Evolutionary conservation across 2,797 vertebrate genomes (phyloP).

Genomic region (Tinamus major): DNA sequence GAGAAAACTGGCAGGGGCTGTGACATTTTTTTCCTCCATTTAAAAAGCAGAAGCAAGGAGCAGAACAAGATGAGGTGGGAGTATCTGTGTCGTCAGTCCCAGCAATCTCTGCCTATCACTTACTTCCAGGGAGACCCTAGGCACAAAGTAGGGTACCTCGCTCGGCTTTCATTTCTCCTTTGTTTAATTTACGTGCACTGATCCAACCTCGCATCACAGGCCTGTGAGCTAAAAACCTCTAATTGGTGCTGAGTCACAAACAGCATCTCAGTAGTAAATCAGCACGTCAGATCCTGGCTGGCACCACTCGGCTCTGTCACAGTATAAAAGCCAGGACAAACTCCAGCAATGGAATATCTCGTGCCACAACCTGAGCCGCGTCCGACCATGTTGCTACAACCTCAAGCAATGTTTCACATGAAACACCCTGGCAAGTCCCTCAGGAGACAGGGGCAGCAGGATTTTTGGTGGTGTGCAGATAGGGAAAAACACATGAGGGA

Average conservation of each 20-base stretch:
- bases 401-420: fast-evolving
- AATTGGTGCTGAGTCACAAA: not conserved
- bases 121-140: not conserved
- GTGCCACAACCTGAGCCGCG: fast-evolving
- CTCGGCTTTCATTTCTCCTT: not conserved
- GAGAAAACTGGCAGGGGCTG: not conserved
- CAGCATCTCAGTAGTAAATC: not conserved
- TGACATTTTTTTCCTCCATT: fast-evolving
- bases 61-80: not conserved
- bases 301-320: not conserved
- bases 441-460: not conserved
- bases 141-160: not conserved
- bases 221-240: not conserved
- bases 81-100: not conserved
- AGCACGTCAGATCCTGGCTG: not conserved
- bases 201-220: not conserved
- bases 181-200: not conserved
- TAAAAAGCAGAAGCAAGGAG: not conserved
- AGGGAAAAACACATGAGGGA: not conserved
- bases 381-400: fast-evolving
- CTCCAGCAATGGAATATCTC: not conserved
- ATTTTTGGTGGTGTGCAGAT: not conserved
- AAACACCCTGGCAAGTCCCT: fast-evolving
- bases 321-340: not conserved
- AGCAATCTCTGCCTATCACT: not conserved